Evolutionary conservation across 2,797 vertebrate species (phyloP).

Genomic region (Tiaroga cobitis): DNA sequence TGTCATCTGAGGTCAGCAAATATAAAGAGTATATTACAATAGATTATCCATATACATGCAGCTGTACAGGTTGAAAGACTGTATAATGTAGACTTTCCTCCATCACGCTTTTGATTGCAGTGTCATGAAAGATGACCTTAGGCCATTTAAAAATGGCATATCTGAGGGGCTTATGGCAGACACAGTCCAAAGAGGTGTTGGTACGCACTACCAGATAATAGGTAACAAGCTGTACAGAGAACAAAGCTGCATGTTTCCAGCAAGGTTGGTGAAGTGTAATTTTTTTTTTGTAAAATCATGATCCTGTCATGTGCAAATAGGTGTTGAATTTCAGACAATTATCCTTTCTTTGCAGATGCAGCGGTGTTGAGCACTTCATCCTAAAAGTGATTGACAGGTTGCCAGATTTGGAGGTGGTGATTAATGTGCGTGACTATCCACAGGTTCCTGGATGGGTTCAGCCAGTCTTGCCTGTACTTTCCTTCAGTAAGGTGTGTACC

Average conservation of each 20-base stretch:
- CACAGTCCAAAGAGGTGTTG: conserved; percentile 82
- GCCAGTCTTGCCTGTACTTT: conserved; percentile 87
- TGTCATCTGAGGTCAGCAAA: conserved; percentile 84
- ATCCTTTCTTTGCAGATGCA: conserved; percentile 80
- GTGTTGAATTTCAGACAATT: not conserved
- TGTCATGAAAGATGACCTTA: conserved; percentile 85
- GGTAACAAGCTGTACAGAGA: conserved; percentile 89
- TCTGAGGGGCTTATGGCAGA: conserved; percentile 83
- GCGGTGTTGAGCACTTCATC: conserved; percentile 96
- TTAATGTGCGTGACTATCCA: conserved; percentile 98
- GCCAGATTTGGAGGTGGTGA: conserved; percentile 92
- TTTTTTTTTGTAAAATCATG: not conserved
- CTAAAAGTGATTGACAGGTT: conserved; percentile 84
- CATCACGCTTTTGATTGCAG: conserved; percentile 69
- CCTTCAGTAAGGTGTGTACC: conserved; percentile 92
- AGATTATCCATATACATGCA: not conserved
- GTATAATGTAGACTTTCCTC: not conserved
- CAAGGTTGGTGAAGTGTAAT: conserved; percentile 80
- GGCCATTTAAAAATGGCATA: conserved; percentile 84
- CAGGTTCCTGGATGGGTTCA: conserved; percentile 91
- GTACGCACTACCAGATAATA: conserved; percentile 95
- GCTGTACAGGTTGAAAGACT: not conserved
- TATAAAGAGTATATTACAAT: not conserved
- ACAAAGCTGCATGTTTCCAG: conserved; percentile 94
- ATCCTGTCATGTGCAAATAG: not conserved